phyloP scores from a whole-genome alignment of 2,888 invertebrate genomes.

The Morinoia aosen region DNA sequence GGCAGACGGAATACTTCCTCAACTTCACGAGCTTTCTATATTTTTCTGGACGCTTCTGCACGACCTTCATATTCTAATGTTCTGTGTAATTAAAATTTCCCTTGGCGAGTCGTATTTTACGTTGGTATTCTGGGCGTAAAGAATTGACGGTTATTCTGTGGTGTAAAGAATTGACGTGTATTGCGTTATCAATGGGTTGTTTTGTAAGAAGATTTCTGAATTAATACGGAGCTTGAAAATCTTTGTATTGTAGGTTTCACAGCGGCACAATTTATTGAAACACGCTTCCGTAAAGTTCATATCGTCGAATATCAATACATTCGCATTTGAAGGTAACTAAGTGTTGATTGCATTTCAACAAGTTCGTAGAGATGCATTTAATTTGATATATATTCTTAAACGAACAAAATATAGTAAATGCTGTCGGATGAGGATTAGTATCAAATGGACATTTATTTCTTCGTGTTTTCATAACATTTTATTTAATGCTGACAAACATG shows the following conservation, averaged over 20 bases:
- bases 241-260: neutral
- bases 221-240: neutral
- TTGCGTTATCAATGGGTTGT: neutral
- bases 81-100: neutral
- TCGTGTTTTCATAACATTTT: too few relatives aligned
- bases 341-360: neutral
- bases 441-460: neutral
- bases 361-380: neutral
- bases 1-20: neutral
- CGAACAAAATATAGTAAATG: neutral
- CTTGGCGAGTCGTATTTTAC: too few relatives aligned
- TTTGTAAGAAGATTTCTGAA: neutral
- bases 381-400: neutral
- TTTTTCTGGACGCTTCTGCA: neutral
- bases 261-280: neutral
- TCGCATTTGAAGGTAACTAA: neutral
- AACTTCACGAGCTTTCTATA: neutral
- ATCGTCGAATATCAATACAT: neutral
- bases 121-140: too few relatives aligned
- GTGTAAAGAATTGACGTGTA: neutral
- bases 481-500: neutral
- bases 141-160: too few relatives aligned
- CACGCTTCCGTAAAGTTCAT: neutral
- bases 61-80: neutral
- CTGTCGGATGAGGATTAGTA: neutral